These are phyloP conservation scores for Otus sunia DNA, from an alignment of 2,113 vertebrate species.

Conservation along the genomic window DNA sequence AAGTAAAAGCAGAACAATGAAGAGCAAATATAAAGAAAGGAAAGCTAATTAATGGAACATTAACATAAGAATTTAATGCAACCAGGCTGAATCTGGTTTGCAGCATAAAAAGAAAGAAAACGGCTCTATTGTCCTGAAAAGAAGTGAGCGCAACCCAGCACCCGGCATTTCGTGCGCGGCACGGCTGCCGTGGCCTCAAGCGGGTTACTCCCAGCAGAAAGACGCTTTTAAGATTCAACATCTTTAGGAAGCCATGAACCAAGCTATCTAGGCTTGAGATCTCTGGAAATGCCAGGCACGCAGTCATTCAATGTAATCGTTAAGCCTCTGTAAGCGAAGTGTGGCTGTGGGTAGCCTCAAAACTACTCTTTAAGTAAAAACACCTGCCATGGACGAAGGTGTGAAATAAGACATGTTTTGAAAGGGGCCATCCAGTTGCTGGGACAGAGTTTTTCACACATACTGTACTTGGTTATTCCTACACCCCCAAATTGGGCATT, in stretches of 20 bases:
- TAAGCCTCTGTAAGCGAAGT: background rate
- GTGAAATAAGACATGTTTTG: background rate
- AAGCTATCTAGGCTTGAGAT: background rate
- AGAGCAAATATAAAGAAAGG: conserved; percentile 40
- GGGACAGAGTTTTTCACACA: background rate
- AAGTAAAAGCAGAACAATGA: conserved; percentile 71
- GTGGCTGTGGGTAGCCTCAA: background rate
- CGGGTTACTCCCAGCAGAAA: background rate
- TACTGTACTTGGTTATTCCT: background rate
- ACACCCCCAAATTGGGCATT: background rate
- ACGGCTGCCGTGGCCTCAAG: background rate
- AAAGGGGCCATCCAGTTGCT: background rate
- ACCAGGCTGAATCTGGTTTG: conserved; percentile 40
- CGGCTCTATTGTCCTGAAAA: conserved; percentile 4
- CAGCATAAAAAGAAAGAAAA: background rate
- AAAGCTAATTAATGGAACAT: conserved; percentile 56
- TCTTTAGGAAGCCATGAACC: background rate
- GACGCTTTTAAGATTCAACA: background rate
- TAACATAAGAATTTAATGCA: conserved; percentile 53
- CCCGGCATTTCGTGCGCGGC: rapidly evolving
- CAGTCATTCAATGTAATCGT: background rate
- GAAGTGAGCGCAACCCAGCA: background rate
- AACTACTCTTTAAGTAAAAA: background rate
- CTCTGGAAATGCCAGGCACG: rapidly evolving
- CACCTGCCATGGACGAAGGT: background rate